Evolutionary conservation across 2,797 vertebrate species (phyloP).

Genomic region (Hirundo rustica): DNA sequence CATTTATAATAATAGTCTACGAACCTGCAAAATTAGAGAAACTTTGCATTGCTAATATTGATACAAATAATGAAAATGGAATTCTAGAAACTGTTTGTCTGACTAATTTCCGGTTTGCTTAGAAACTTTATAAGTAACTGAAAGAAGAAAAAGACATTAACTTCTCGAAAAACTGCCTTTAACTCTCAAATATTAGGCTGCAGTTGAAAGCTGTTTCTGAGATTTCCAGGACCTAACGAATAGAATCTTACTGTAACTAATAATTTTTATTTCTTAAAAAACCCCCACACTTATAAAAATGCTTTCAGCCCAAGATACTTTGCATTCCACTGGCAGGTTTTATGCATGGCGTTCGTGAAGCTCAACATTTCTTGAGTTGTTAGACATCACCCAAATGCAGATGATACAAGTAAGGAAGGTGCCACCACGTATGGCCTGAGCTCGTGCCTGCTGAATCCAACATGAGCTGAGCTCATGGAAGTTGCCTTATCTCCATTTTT

Average conservation of each 20-base stretch:
- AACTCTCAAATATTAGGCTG: background rate
- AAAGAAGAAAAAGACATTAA: background rate
- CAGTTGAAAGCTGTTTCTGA: background rate
- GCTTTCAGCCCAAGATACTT: background rate
- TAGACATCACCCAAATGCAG: background rate
- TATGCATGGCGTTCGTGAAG: background rate
- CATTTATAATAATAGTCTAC: background rate
- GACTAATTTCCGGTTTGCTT: background rate
- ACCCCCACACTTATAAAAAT: background rate
- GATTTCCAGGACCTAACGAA: background rate
- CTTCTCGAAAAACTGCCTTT: background rate
- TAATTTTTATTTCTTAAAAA: background rate
- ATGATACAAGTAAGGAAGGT: background rate
- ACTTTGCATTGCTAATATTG: background rate
- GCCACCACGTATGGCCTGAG: background rate
- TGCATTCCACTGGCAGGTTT: background rate
- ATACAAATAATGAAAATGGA: background rate
- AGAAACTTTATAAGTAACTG: background rate
- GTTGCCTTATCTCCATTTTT: slow-evolving; percentile 36
- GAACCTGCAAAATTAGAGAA: background rate
- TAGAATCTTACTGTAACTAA: background rate
- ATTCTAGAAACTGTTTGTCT: background rate
- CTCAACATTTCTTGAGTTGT: background rate
- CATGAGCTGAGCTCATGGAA: background rate
- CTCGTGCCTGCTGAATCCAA: background rate